phyloP scores from a whole-genome alignment of 2,888 invertebrate genomes.

The Nemotelus nigrinus region DNA sequence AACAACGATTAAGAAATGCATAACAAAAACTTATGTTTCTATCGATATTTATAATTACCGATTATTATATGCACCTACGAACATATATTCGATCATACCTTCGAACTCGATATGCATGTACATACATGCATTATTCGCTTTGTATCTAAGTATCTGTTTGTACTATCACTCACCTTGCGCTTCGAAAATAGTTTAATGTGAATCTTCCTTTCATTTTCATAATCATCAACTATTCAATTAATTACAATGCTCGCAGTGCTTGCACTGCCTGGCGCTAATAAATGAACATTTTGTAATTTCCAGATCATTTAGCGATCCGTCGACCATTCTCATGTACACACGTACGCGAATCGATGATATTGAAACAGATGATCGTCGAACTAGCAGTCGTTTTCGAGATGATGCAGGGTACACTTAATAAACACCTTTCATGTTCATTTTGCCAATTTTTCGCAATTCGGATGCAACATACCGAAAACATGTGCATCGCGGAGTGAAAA shows the following conservation, averaged over 20 bases:
- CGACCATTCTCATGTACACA: not conserved
- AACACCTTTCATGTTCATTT: not conserved
- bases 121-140: too few relatives aligned
- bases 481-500: too few relatives aligned
- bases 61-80: not conserved
- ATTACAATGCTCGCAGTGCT: not conserved
- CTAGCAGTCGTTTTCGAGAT: too few relatives aligned
- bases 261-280: not conserved
- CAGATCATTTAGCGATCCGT: conserved; percentile 2
- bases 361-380: conserved; percentile 7
- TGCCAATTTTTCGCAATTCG: too few relatives aligned
- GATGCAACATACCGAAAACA: too few relatives aligned
- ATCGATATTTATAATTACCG: conserved; percentile 15
- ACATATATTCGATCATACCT: too few relatives aligned
- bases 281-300: not conserved
- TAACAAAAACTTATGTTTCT: not conserved
- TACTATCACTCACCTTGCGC: not conserved
- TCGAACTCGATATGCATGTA: too few relatives aligned
- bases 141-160: not conserved
- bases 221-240: conserved; percentile 1
- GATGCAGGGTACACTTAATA: not conserved
- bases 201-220: conserved; percentile 19
- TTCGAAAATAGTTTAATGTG: not conserved
- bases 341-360: not conserved
- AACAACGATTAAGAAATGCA: conserved; percentile 6